Base-by-base conservation (phyloP, 1,140 invertebrate species). In the Caenorhabditis brenneri region DNA sequence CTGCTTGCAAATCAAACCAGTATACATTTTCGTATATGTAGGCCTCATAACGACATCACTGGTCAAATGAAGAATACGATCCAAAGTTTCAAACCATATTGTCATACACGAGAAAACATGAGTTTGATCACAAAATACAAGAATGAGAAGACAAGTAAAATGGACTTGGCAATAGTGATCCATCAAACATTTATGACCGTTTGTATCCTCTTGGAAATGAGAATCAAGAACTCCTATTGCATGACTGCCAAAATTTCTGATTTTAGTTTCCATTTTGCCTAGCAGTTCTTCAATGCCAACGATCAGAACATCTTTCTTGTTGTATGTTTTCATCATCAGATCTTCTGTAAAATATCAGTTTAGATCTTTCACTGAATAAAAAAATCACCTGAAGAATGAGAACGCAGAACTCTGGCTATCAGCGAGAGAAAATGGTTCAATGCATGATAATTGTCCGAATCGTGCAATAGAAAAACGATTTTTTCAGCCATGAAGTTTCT, bases 401-500 rank as follows among this genome's bases (percentile, higher is more conserved):
- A 74, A 9, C 36, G n/a, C 22, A 74, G 22, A 7, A 74, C 65
- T 42, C 46, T 74, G 12, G 36, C 33, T 22, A 74, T 9, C 36
- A 39, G 1, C 22, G 42, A 6, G 9, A 74, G n/a, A 31, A 74
- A 39, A 74, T 74, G 36, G 42, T 74, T 74, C 0, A 74, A 10
- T 12, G 65, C 65, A 19, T 74, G 65, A 12, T 42, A 74, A 24
- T 74, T 74, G 36, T 74, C 24, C 6, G 42, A n/a, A 24, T 10
- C 22, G 0, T 74, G 36, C 2, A 74, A n/a, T 2, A 74, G 16
- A 24, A 42, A 42, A 1, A 74, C 65, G 22, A 42, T 42, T 22
- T 74, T 74, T 9, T 74, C 65, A 24, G 65, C 65, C 19, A 74
- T 74, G 36, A 36, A 74, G 24, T 74, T 74, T 74, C 65, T 74